Base-by-base conservation (phyloP, 1,140 invertebrate species). In the Grapholita molesta region DNA sequence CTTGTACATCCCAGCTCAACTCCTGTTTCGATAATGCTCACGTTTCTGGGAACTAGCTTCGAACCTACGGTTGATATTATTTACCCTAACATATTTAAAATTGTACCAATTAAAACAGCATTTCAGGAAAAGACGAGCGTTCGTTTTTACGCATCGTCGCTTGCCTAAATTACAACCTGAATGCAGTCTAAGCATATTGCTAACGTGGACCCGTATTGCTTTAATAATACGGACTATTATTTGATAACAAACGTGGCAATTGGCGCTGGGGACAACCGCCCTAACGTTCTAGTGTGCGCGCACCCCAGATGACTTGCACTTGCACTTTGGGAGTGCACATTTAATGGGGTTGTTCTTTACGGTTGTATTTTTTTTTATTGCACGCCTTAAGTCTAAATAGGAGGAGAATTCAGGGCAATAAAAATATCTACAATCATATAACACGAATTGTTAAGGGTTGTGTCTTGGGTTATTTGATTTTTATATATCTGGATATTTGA, bases 251-350 rank as follows among this genome's bases (percentile, higher is more conserved):
- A 2, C 4, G n/a, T 15, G 35, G 11, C n/a, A 15, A 12, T 0
- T 32, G 28, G 55, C 53, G 61, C 21, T 30, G 57, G n/a, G 30
- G 32, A 42, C 21, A 35, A 32, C 21, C 70, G 48, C 70, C 79
- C 80, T 77, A 79, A 76, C 77, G 77, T 48, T 48, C 38, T 15
- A 48, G 38, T 48, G 18, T 15, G 75, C 69, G 66, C 69, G 70
- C 76, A 82, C 86, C 86, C 83, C 76, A 77, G 70, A 77, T 90
- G 86, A 88, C 88, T 88, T 86, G 88, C 86, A 85, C 75, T 57
- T 57, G 55, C 55, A 48, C 38, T 48, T 85, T 82, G 75, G 15
- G 38, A 78, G 81, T 86, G 85, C 84, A 84, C 81, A 81, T 83
- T 88, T 88, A 86, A 87, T 85, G 77, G 81, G 77, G 70, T 77